phyloP scores from a whole-genome alignment of 1,140 invertebrate genomes.

The Drosophila oshimai region DNA sequence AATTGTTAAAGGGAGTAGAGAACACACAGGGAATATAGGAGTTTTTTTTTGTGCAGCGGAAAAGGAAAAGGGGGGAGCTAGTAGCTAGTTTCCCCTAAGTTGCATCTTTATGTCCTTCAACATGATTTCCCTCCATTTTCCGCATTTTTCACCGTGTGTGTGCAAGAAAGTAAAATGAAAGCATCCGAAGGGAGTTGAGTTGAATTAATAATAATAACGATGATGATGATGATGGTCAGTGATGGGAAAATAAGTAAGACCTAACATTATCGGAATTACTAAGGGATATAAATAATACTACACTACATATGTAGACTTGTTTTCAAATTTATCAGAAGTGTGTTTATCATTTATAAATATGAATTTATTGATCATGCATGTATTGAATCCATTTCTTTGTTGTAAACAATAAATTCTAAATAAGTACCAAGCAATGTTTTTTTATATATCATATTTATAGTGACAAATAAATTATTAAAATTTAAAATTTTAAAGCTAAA shows the following conservation, averaged over 20 bases:
- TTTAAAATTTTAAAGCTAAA: too few relatives aligned
- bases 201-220: not conserved
- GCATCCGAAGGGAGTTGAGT: conserved; percentile 1
- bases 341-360: too few relatives aligned
- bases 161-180: conserved; percentile 35
- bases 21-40: not conserved
- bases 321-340: too few relatives aligned
- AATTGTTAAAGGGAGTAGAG: not conserved
- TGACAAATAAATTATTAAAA: too few relatives aligned
- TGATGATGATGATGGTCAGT: conserved; percentile 1
- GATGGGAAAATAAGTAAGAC: not conserved
- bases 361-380: not conserved
- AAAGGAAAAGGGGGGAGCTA: not conserved
- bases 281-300: too few relatives aligned
- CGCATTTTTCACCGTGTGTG: conserved; percentile 4
- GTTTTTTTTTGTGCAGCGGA: not conserved
- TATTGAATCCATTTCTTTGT: too few relatives aligned
- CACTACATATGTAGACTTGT: too few relatives aligned
- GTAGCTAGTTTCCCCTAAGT: conserved; percentile 19
- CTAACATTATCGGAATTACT: too few relatives aligned
- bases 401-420: too few relatives aligned
- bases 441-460: too few relatives aligned
- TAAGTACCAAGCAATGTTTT: too few relatives aligned
- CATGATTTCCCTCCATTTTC: conserved; percentile 13
- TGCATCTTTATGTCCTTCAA: conserved; percentile 18